Conservation (phyloP, 2,797 vertebrate genomes). For the Xenopus petersii region DNA sequence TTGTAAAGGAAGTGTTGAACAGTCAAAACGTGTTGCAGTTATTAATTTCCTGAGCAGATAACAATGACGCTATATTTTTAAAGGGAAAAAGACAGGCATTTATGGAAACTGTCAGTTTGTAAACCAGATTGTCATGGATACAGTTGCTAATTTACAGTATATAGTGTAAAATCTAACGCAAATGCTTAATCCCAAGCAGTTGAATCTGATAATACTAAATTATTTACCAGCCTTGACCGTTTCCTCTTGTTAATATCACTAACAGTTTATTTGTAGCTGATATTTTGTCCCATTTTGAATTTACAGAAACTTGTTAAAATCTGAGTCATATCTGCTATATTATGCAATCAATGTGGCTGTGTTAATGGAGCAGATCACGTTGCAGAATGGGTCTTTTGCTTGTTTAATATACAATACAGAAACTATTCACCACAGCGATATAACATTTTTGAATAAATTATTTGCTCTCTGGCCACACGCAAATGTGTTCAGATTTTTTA, state of each 20-base stretch:
- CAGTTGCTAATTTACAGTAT: no score
- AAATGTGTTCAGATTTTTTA: conserved; percentile 20
- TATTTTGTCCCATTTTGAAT: conserved; percentile 25
- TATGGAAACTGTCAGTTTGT: no score
- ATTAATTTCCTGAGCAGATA: no score
- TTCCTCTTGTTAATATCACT: background rate
- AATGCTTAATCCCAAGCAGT: no score
- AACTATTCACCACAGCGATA: conserved; percentile 21
- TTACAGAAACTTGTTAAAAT: conserved; percentile 38
- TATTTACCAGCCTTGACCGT: background rate
- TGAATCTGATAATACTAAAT: background rate
- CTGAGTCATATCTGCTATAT: background rate
- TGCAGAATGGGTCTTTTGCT: conserved; percentile 21
- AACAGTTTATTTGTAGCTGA: background rate
- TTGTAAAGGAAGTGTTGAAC: no score
- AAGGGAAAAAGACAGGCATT: no score
- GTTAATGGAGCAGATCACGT: conserved; percentile 31
- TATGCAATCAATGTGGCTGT: conserved; percentile 8
- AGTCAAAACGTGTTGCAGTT: no score
- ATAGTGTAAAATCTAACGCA: no score
- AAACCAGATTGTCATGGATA: no score
- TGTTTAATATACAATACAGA: conserved; percentile 32
- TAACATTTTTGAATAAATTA: conserved; percentile 34
- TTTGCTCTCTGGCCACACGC: conserved; percentile 38
- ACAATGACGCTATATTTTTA: no score